Percentiles rank a stretch among this genome's conserved stretches.
Evolutionary conservation across 2,797 vertebrate genomes (phyloP).

Genomic region (Kryptolebias ocellatus): DNA sequence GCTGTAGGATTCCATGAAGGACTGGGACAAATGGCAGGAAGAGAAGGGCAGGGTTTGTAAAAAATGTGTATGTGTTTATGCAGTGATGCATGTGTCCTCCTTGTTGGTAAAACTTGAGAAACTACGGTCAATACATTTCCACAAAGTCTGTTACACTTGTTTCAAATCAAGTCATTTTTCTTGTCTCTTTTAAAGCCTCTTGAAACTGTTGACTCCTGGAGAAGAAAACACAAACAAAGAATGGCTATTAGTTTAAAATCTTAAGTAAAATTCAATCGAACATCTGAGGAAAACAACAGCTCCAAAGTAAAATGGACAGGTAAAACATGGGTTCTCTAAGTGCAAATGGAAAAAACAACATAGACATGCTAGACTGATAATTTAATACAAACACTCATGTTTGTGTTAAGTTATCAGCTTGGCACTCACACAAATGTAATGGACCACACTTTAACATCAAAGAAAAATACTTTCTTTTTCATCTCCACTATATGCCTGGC

Average conservation of each 20-base stretch:
- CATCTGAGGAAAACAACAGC: slow-evolving; percentile 13
- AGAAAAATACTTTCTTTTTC: slow-evolving; percentile 10
- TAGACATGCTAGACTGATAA: slow-evolving; percentile 3
- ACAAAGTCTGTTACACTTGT: slow-evolving; percentile 28
- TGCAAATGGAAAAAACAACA: background rate
- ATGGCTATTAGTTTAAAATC: slow-evolving; percentile 35
- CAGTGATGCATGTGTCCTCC: slow-evolving; percentile 60
- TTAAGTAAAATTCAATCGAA: slow-evolving; percentile 11
- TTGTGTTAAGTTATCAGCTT: slow-evolving; percentile 44
- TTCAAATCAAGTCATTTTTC: slow-evolving; percentile 67
- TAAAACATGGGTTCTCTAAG: slow-evolving; percentile 18
- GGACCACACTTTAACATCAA: background rate
- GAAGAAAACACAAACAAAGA: slow-evolving; percentile 59
- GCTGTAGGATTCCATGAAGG: slow-evolving; percentile 83
- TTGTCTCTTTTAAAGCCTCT: slow-evolving; percentile 35
- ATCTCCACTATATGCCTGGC: background rate
- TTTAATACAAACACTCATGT: slow-evolving; percentile 26
- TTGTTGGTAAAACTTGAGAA: slow-evolving; percentile 44
- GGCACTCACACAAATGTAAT: slow-evolving; percentile 19
- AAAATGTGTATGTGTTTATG: slow-evolving; percentile 3
- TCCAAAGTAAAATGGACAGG: slow-evolving; percentile 3
- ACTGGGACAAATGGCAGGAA: slow-evolving; percentile 48
- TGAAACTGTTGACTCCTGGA: slow-evolving; percentile 48
- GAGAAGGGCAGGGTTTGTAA: slow-evolving; percentile 42
- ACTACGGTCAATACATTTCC: slow-evolving; percentile 48